Evolutionary conservation across 2,888 invertebrate species (phyloP).

Genomic region (Drosophila austrosaltans): DNA sequence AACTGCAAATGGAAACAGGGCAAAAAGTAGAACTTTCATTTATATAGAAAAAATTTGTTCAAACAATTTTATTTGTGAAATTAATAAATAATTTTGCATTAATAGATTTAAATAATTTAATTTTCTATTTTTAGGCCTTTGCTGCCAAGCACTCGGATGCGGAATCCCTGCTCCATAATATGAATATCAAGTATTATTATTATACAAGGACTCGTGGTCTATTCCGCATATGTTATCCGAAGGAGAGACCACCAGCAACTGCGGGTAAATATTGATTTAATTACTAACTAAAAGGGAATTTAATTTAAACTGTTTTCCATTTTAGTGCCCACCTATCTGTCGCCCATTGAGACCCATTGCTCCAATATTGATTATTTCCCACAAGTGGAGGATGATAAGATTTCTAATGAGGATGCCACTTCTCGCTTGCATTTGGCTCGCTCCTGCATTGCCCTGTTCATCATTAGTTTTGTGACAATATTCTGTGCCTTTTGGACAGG

Average conservation of each 20-base stretch:
- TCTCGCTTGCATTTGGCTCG: slow-evolving; percentile 94
- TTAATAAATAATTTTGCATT: no score
- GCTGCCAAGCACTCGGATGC: slow-evolving; percentile 89
- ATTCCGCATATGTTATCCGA: slow-evolving; percentile 97
- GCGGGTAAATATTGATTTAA: slow-evolving; percentile 85
- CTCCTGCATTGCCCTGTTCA: slow-evolving; percentile 96
- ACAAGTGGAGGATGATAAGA: slow-evolving; percentile 81
- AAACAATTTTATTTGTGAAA: no score
- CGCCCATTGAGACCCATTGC: slow-evolving; percentile 97
- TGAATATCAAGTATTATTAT: slow-evolving; percentile 94
- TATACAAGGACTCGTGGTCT: slow-evolving; percentile 96
- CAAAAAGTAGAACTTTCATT: not conserved
- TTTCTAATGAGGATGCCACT: slow-evolving; percentile 88
- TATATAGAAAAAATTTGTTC: no score
- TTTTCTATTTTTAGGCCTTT: slow-evolving; percentile 86
- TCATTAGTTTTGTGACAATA: slow-evolving; percentile 94
- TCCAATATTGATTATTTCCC: slow-evolving; percentile 97
- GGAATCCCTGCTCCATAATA: slow-evolving; percentile 88
- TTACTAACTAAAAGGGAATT: no score
- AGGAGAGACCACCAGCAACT: slow-evolving; percentile 91
- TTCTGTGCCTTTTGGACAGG: slow-evolving; percentile 98
- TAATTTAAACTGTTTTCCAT: not conserved
- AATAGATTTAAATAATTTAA: no score
- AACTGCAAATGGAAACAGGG: not conserved
- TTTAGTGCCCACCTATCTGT: slow-evolving; percentile 93